phyloP scores from a whole-genome alignment of 1,140 invertebrate genomes.

The Papilio helenus region DNA sequence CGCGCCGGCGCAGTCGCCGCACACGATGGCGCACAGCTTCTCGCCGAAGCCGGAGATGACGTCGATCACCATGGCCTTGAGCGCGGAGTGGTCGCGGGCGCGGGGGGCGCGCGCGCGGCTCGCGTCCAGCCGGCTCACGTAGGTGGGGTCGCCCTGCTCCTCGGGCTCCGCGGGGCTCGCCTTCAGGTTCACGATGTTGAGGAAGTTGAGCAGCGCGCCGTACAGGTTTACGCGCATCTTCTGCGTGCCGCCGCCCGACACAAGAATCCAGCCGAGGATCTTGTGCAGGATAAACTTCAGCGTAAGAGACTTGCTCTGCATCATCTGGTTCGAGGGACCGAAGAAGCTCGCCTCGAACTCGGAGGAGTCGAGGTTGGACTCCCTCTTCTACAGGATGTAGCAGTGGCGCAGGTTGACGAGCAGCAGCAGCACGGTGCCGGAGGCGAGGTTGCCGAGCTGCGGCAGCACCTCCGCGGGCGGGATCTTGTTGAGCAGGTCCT shows the following conservation, averaged over 20 bases:
- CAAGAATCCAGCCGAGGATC: conserved; percentile 88
- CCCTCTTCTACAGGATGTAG: conserved; percentile 82
- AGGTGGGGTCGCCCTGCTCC: conserved; percentile 65
- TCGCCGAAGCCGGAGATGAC: conserved; percentile 88
- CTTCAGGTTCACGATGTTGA: conserved; percentile 88
- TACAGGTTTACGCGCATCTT: conserved; percentile 94
- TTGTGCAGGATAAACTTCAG: conserved; percentile 88
- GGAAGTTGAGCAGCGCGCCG: conserved; percentile 87
- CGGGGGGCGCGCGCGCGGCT: conserved; percentile 73
- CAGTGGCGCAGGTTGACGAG: conserved; percentile 88
- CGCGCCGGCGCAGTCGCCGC: conserved; percentile 92
- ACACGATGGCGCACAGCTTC: conserved; percentile 91
- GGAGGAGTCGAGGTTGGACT: conserved; percentile 64
- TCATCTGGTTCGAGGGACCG: conserved; percentile 72
- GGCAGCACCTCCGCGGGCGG: conserved; percentile 84
- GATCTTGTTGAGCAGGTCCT: conserved; percentile 89
- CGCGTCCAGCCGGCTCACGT: conserved; percentile 84
- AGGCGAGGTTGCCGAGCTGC: conserved; percentile 87
- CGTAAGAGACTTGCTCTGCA: conserved; percentile 84
- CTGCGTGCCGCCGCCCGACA: conserved; percentile 88
- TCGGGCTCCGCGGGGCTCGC: conserved; percentile 64
- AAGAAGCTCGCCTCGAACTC: conserved; percentile 77
- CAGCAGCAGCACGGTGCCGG: conserved; percentile 87
- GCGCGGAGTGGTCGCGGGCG: conserved; percentile 65
- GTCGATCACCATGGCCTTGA: conserved; percentile 74